phyloP scores from a whole-genome alignment of 2,797 vertebrate species.

The Parauchenoglanis punctatus region DNA sequence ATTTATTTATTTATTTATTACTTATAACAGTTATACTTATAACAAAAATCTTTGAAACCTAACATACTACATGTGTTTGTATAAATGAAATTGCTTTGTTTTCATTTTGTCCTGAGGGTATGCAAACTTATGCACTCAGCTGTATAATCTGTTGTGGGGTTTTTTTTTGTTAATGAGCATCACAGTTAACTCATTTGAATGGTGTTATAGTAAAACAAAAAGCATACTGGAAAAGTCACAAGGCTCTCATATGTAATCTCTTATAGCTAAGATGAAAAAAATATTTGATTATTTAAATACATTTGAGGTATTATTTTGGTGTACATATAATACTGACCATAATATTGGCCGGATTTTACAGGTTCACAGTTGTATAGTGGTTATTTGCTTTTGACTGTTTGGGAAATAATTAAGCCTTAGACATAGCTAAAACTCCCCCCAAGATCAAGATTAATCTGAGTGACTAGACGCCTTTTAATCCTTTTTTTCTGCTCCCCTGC shows the following conservation, averaged over 20 bases:
- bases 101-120: neutral
- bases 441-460: conserved; percentile 2
- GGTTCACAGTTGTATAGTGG: neutral
- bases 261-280: neutral
- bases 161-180: neutral
- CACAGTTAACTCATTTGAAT: neutral
- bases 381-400: neutral
- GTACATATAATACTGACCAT: neutral
- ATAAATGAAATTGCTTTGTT: neutral
- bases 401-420: neutral
- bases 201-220: neutral
- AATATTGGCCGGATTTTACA: neutral
- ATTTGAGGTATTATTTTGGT: neutral
- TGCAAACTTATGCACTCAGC: neutral
- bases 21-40: too few relatives aligned
- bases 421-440: neutral
- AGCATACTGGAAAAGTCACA: neutral
- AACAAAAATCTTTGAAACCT: neutral
- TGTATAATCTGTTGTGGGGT: neutral
- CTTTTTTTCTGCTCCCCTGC: conserved; percentile 35
- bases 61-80: neutral
- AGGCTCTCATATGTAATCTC: neutral
- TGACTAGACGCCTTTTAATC: conserved; percentile 14
- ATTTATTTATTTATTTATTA: neutral
- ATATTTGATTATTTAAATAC: neutral